Evolutionary conservation across 2,797 vertebrate genomes (phyloP), one percentile per base, ranked within the genome.

Genomic region (Eutrigla gurnardus): DNA sequence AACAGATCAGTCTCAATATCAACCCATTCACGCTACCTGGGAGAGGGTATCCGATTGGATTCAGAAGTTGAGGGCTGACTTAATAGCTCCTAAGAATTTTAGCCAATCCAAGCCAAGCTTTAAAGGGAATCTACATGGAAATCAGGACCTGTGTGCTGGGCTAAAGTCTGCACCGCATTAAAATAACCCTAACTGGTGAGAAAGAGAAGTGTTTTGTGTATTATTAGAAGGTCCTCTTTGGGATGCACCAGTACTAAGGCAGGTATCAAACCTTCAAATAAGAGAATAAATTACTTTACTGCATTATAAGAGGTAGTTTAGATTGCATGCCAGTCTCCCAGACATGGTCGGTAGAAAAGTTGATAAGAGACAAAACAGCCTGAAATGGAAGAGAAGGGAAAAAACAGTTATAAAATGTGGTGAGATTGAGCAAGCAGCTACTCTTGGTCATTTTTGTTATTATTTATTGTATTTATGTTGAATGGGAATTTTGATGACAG

Each of bases 381-480:
- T 55, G 11, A 69, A 65, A 74, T 50, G 43, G 25, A 66, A 65
- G 57, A 47, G 39, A 64, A 4, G 36, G 15, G 64, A 73, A 47
- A 18, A 54, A 59, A 65, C 33, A 12, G 32, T 68, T 25, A 8
- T 45, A 14, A 25, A 36, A 53, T 52, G 42, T 50, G 49, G 62
- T 53, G 47, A 73, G 64, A 65, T n/a, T 50, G 62, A 83, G 46
- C 68, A 67, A 77, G 66, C 53, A 65, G 61, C 62, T 67, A 45
- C 65, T 80, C 72, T 58, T 59, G 50, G 52, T 81, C 1, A 25
- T 66, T 75, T 64, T 69, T 64, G 10, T 82, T 80, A 36, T 77
- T 89, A 93, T 93, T 93, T 93, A 93, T 93, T 92, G 75, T 92
- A 92, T 93, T 92, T 92, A 92, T 91, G 77, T 75, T 36, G 32